These are phyloP conservation scores for Lymantria dispar DNA, from an alignment of 2,888 invertebrate genomes.

Conservation along the genomic window DNA sequence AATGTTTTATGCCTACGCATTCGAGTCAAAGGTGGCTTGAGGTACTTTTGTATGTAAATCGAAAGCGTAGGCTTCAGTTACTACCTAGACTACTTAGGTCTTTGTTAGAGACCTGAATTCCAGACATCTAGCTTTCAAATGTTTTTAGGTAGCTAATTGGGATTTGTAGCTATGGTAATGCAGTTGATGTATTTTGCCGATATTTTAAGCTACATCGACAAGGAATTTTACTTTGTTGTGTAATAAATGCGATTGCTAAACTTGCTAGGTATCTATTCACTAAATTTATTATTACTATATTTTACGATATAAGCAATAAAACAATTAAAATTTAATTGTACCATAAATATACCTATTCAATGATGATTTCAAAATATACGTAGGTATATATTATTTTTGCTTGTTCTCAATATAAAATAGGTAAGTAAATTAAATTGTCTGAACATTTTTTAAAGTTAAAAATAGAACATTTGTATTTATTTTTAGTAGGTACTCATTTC, in stretches of 20 bases:
- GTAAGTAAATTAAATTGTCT: too few relatives aligned
- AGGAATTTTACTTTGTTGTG: conserved; percentile 1
- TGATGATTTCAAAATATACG: too few relatives aligned
- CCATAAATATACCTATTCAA: too few relatives aligned
- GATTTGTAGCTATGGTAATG: conserved; percentile 13
- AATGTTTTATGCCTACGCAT: conserved; percentile 73
- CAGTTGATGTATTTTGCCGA: conserved; percentile 6
- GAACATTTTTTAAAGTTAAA: too few relatives aligned
- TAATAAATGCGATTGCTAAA: neutral
- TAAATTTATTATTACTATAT: neutral
- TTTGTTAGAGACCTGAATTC: conserved; percentile 56
- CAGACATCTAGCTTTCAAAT: conserved; percentile 24
- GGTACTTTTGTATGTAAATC: conserved; percentile 81
- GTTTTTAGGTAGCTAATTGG: conserved; percentile 36
- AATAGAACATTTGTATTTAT: too few relatives aligned
- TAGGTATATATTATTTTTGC: too few relatives aligned
- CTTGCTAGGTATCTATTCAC: neutral
- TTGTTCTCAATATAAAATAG: too few relatives aligned
- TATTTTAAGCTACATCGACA: conserved; percentile 6
- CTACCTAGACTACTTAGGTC: conserved; percentile 42
- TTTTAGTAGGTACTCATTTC: too few relatives aligned
- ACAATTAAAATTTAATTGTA: too few relatives aligned
- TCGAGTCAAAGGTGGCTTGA: conserved; percentile 49
- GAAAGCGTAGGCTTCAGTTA: conserved; percentile 64
- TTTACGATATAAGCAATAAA: neutral